These are phyloP conservation scores for Hemithea aestivaria DNA, from an alignment of 2,888 invertebrate genomes.

Conservation along the genomic window DNA sequence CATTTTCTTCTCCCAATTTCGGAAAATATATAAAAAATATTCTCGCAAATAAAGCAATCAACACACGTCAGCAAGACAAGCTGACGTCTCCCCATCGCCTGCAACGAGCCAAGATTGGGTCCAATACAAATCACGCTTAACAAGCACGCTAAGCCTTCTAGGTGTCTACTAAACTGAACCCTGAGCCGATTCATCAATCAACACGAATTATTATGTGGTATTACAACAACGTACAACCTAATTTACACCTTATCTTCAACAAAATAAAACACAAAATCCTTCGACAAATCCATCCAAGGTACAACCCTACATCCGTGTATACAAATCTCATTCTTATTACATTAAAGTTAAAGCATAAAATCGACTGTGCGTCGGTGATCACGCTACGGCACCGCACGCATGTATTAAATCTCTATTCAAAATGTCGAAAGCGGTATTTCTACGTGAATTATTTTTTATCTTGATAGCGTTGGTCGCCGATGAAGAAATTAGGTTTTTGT, in stretches of 20 bases:
- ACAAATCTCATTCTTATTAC: constrained; percentile 4
- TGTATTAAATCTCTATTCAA: constrained; percentile 30
- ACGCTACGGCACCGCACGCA: constrained; percentile 21
- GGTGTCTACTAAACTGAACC: constrained; percentile 32
- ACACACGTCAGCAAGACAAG: constrained; percentile 4
- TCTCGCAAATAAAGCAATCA: constrained; percentile 4
- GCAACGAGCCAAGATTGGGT: constrained; percentile 7
- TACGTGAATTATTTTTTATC: constrained; percentile 25
- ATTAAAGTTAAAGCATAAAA: constrained; percentile 15
- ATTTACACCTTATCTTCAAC: constrained; percentile 5
- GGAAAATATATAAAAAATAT: neutral
- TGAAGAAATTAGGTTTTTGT: constrained; percentile 25
- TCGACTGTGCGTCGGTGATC: constrained; percentile 14
- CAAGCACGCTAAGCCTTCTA: constrained; percentile 26
- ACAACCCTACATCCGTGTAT: neutral
- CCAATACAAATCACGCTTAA: constrained; percentile 24
- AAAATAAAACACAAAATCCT: constrained; percentile 3
- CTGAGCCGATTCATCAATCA: constrained; percentile 52
- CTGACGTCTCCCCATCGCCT: constrained; percentile 5
- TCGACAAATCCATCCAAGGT: too few species aligned
- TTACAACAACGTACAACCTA: constrained; percentile 8
- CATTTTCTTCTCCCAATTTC: constrained; percentile 5
- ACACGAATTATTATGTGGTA: constrained; percentile 47
- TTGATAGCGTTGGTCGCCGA: constrained; percentile 21
- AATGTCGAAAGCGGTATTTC: constrained; percentile 26